A percentile compares a stretch with the other conserved stretches of the same genome.
Evolutionary conservation across 2,113 vertebrate genomes (phyloP).

Genomic region (Murina feae): DNA sequence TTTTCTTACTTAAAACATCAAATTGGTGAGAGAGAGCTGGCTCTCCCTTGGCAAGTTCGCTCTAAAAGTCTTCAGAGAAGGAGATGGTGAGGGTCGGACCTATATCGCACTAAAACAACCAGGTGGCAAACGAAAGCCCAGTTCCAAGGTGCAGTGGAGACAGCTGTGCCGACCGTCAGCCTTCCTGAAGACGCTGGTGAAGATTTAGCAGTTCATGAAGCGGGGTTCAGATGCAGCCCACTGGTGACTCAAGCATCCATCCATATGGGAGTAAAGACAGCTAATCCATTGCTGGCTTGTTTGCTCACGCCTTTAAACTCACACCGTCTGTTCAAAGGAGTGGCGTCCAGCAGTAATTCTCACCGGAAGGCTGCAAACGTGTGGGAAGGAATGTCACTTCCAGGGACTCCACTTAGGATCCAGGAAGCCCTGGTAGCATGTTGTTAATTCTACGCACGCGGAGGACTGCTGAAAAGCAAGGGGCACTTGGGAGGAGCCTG

Average conservation of each 20-base stretch:
- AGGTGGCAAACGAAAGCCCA: background rate
- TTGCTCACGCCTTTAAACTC: conserved; percentile 24
- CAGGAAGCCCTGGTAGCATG: background rate
- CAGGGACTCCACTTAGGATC: background rate
- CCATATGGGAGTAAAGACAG: background rate
- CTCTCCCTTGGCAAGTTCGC: background rate
- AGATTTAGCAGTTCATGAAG: conserved; percentile 30
- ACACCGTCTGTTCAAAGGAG: conserved; percentile 42
- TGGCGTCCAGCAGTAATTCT: conserved; percentile 17
- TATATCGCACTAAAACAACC: background rate
- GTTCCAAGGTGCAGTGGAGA: background rate
- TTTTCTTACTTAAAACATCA: background rate
- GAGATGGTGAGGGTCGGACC: background rate
- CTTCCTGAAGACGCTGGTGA: background rate
- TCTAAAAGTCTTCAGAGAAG: background rate
- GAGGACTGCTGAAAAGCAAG: conserved; percentile 55
- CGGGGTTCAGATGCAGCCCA: background rate
- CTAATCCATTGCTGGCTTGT: background rate
- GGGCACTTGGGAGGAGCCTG: background rate
- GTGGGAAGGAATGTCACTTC: conserved; percentile 15
- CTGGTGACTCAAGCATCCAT: background rate
- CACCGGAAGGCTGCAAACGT: conserved; percentile 3
- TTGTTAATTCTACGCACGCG: conserved; percentile 49
- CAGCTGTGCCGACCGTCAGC: background rate
- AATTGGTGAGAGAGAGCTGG: background rate